Evolutionary conservation across 2,888 invertebrate genomes (phyloP).

Genomic region (Mesochorus sp.): DNA sequence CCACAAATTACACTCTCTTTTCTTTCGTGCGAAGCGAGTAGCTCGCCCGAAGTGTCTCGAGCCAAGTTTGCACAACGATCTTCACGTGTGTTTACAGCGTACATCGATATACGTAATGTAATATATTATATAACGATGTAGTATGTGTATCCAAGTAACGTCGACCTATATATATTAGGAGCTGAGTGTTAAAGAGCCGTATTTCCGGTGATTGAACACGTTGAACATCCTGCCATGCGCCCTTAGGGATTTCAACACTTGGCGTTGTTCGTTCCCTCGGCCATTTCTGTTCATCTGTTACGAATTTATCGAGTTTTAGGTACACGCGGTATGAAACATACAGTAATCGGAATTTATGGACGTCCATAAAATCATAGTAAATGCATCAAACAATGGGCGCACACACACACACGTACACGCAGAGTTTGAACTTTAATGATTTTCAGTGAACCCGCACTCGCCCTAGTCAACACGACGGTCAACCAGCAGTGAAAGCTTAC

Average conservation of each 20-base stretch:
- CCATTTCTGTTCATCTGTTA: not conserved
- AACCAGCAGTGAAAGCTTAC: not conserved
- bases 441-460: not conserved
- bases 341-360: constrained; percentile 43
- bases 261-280: not conserved
- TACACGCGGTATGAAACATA: not conserved
- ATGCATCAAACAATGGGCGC: not conserved
- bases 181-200: not conserved
- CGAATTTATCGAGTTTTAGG: constrained; percentile 33
- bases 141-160: not conserved
- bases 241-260: not conserved
- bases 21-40: constrained; percentile 18
- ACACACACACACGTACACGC: not conserved
- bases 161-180: not conserved
- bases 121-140: no score
- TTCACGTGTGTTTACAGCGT: not conserved
- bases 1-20: constrained; percentile 45
- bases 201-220: not conserved
- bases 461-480: not conserved
- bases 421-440: not conserved
- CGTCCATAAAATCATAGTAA: constrained; percentile 20
- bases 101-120: not conserved
- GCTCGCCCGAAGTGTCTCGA: not conserved
- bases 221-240: not conserved
- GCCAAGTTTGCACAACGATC: constrained; percentile 15